These are phyloP conservation scores for Morus bassanus DNA, from an alignment of 2,797 vertebrate genomes.

Conservation along the genomic window DNA sequence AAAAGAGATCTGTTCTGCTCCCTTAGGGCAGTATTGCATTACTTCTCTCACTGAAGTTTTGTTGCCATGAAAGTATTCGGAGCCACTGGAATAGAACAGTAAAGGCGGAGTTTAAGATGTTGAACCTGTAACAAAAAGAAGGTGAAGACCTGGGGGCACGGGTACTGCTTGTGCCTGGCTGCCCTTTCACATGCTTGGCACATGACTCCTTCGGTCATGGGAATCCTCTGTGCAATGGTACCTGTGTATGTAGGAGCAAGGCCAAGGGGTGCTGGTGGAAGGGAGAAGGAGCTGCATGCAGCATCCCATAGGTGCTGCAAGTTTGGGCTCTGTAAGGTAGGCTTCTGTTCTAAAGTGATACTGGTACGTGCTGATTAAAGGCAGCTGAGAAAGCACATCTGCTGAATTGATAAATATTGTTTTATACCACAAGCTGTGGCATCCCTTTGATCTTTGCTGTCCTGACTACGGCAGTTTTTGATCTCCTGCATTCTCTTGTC, in stretches of 20 bases:
- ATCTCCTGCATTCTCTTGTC: conserved; percentile 11
- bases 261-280: neutral
- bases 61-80: neutral
- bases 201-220: rapidly evolving
- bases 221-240: neutral
- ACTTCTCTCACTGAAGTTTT: neutral
- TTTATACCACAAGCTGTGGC: conserved; percentile 33
- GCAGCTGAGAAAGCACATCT: conserved; percentile 51
- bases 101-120: neutral
- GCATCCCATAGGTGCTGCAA: neutral
- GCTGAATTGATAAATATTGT: conserved; percentile 47
- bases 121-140: neutral
- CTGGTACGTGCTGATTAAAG: neutral
- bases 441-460: conserved; percentile 29
- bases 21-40: neutral
- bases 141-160: neutral
- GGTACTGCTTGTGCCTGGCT: neutral
- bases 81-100: neutral
- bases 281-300: neutral
- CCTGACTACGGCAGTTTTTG: neutral
- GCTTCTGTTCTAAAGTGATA: neutral
- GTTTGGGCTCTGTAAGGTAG: neutral
- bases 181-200: neutral
- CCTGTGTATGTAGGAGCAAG: neutral
- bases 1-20: neutral